Percentiles rank a stretch among this genome's conserved stretches.
Conservation (phyloP, 2,797 vertebrate genomes). For the Alosa sapidissima region DNA sequence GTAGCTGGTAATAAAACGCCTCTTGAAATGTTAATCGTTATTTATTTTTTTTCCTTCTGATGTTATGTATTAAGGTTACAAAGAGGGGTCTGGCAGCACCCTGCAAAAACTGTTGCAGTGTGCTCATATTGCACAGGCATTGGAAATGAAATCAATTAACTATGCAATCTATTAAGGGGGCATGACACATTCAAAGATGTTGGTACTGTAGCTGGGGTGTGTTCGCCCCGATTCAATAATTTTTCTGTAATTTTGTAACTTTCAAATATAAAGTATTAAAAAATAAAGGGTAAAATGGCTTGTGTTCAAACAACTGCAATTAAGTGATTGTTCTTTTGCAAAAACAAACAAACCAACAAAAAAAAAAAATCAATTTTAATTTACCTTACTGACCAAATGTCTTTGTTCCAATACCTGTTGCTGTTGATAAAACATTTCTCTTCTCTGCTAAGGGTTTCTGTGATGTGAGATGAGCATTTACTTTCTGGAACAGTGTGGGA, state of each 20-base stretch:
- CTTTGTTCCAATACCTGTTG: background rate
- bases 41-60: background rate
- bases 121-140: constrained; percentile 1
- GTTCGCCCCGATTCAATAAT: background rate
- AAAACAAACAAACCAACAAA: background rate
- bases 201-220: background rate
- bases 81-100: background rate
- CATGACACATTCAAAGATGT: background rate
- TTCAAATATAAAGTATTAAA: background rate
- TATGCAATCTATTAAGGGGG: background rate
- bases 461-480: background rate
- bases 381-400: background rate
- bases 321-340: background rate
- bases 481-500: background rate
- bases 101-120: background rate
- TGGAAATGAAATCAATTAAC: background rate
- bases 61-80: constrained; percentile 5
- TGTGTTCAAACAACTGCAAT: background rate
- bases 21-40: background rate
- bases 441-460: background rate
- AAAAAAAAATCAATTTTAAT: too few relatives aligned
- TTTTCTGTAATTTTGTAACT: background rate
- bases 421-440: constrained; percentile 6
- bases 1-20: background rate
- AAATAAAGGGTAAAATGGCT: background rate